Evolutionary conservation across 2,888 invertebrate genomes (phyloP), one percentile per base, ranked within the genome.

Genomic region (Habrosyne pyritoides): DNA sequence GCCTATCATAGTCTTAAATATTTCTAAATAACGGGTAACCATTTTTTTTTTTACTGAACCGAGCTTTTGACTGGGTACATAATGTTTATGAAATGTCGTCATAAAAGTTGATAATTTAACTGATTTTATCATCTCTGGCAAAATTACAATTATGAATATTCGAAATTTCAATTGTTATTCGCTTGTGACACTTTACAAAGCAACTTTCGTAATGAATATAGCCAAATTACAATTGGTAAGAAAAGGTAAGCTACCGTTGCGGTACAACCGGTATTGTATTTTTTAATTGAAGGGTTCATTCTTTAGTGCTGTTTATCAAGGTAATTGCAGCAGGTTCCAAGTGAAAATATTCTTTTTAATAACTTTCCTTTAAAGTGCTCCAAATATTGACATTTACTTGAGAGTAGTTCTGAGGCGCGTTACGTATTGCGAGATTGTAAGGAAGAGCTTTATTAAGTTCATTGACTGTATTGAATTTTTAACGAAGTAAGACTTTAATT

Each of bases 281-380:
- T 78, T 81, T 87, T 86, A 87, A 89, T 89, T 87, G 83, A 86
- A 87, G 88, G 86, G 87, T 84, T 78, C 76, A 77, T 77, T 77
- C 77, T 67, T 73, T 69, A 66, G 67, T 73, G 71, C 75, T 66
- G 79, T 83, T 83, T 82, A 81, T 84, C 83, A 86, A 86, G 84
- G 86, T 81, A 87, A 86, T 84, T 83, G 81, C 77, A 64, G 75
- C 86, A 74, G 78, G 81, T 82, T 85, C 86, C 71, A 82, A 87
- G 86, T 84, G 87, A 89, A 89, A 89, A 83, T 81, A 81, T 80
- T 83, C 80, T 30, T 78, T 81, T 84, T 82, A 73, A 77, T 81
- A 85, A 84, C 84, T 82, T 86, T 84, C 84, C 77, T 83, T 83
- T 81, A 78, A 75, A 78, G 74, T 85, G 90, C 83, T 89, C 89